Percentiles rank a stretch among this genome's conserved stretches.
Evolutionary conservation across 2,888 invertebrate genomes (phyloP).

Genomic region (Ophion costatus): DNA sequence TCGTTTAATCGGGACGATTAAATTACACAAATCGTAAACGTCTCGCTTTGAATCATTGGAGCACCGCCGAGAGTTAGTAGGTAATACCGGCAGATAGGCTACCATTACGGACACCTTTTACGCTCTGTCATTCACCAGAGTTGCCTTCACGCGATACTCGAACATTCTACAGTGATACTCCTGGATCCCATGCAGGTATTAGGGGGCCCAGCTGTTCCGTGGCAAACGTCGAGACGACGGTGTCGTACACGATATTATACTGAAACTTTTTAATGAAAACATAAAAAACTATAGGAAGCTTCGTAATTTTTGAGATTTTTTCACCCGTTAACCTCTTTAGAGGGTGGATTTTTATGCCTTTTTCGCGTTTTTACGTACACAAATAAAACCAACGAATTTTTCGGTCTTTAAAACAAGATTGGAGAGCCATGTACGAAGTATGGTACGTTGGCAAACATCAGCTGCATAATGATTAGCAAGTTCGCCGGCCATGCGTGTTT

Average conservation of each 20-base stretch:
- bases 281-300: neutral
- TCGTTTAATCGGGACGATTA: conserved; percentile 76
- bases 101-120: conserved; percentile 52
- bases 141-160: neutral
- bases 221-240: neutral
- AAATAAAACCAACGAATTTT: neutral
- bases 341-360: neutral
- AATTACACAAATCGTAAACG: conserved; percentile 77
- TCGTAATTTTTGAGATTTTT: no score
- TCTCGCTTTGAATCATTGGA: conserved; percentile 72
- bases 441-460: neutral
- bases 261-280: neutral
- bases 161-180: neutral
- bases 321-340: neutral
- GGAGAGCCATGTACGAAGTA: neutral
- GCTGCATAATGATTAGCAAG: neutral
- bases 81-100: conserved; percentile 25
- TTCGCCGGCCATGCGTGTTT: no score
- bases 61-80: conserved; percentile 55
- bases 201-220: neutral
- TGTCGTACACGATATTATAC: neutral
- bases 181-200: neutral
- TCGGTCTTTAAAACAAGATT: neutral
- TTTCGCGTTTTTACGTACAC: neutral
- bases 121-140: conserved; percentile 40